phyloP scores from a whole-genome alignment of 2,797 vertebrate genomes.

The Malurus splendens region DNA sequence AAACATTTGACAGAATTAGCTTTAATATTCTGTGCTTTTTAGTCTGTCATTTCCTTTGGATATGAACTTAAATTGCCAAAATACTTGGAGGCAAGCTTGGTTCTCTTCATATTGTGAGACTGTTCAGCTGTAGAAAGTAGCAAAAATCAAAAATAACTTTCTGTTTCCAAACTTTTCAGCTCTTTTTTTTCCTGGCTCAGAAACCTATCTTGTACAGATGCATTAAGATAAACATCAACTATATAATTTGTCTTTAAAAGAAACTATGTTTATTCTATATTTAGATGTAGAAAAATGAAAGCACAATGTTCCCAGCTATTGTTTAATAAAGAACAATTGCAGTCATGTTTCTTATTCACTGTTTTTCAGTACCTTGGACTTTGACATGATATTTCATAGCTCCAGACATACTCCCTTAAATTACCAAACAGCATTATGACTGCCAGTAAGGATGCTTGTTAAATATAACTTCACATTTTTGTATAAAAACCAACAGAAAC shows the following conservation, averaged over 20 bases:
- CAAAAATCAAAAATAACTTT: neutral
- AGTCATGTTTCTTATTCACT: neutral
- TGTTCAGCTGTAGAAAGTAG: neutral
- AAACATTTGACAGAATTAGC: neutral
- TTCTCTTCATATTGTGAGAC: neutral
- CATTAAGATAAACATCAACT: neutral
- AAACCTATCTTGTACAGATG: neutral
- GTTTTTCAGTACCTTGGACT: neutral
- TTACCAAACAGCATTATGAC: neutral
- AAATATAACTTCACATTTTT: slow-evolving; percentile 14
- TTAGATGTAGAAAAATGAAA: neutral
- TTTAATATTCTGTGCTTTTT: neutral
- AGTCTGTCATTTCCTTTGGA: neutral
- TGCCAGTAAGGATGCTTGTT: slow-evolving; percentile 6
- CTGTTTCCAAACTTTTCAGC: neutral
- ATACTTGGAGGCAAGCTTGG: neutral
- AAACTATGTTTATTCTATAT: neutral
- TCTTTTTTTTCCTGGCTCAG: neutral
- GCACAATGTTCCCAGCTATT: neutral
- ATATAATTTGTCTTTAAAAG: neutral
- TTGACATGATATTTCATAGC: neutral
- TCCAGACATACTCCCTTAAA: neutral
- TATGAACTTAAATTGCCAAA: neutral
- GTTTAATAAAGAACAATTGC: neutral
- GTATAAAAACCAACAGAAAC: slow-evolving; percentile 34